phyloP scores from a whole-genome alignment of 2,888 invertebrate species.

The Meganola albula region DNA sequence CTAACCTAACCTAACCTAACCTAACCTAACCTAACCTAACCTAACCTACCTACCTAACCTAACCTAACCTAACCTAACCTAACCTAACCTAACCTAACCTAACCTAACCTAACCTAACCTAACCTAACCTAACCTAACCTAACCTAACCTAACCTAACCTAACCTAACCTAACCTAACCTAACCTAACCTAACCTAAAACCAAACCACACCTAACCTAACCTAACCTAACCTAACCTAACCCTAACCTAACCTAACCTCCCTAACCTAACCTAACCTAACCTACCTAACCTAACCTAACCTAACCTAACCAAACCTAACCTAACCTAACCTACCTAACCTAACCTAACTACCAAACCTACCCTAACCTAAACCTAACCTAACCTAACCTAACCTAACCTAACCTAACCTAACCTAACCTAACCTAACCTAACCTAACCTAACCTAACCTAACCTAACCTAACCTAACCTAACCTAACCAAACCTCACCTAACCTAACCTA shows the following conservation, averaged over 20 bases:
- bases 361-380: slow-evolving; percentile 18
- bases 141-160: slow-evolving; percentile 21
- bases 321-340: slow-evolving; percentile 20
- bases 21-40: slow-evolving; percentile 21
- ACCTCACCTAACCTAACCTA: slow-evolving; percentile 19
- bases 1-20: slow-evolving; percentile 21
- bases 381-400: slow-evolving; percentile 19
- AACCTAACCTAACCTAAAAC: slow-evolving; percentile 21
- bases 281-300: slow-evolving; percentile 24
- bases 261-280: slow-evolving; percentile 23
- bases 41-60: slow-evolving; percentile 19
- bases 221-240: slow-evolving; percentile 26
- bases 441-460: slow-evolving; percentile 22
- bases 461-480: slow-evolving; percentile 21
- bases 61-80: slow-evolving; percentile 25
- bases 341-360: slow-evolving; percentile 17
- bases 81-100: slow-evolving; percentile 26
- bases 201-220: slow-evolving; percentile 26
- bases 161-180: slow-evolving; percentile 23
- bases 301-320: slow-evolving; percentile 24
- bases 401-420: slow-evolving; percentile 20
- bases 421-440: slow-evolving; percentile 16
- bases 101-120: slow-evolving; percentile 19
- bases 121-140: slow-evolving; percentile 20
- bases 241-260: slow-evolving; percentile 25